These are phyloP conservation scores for Psococerastis gibbosa DNA, from an alignment of 2,888 invertebrate genomes.

Conservation along the genomic window DNA sequence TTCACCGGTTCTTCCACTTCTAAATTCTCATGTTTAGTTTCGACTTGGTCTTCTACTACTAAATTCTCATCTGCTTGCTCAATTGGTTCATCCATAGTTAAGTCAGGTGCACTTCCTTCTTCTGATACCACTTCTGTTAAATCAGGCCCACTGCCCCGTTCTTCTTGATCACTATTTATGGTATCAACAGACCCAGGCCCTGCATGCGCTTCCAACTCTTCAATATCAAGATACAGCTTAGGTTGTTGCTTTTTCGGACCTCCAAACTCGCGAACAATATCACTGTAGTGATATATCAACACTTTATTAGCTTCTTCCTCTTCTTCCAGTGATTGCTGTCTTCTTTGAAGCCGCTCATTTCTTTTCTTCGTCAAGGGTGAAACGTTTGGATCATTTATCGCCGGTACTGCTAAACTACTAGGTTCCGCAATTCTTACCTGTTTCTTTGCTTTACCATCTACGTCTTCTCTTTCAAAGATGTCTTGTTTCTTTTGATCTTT, in stretches of 20 bases:
- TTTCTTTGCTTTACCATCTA: constrained; percentile 14
- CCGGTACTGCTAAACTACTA: constrained; percentile 15
- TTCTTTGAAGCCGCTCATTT: constrained; percentile 20
- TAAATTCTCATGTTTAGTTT: too few relatives aligned
- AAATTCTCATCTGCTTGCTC: background rate
- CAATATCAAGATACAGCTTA: constrained; percentile 36
- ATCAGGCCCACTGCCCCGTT: constrained; percentile 22
- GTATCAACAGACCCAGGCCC: constrained; percentile 23
- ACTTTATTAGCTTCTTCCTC: constrained; percentile 43
- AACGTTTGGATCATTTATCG: constrained; percentile 8
- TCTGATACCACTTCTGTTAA: constrained; percentile 11
- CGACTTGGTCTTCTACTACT: background rate
- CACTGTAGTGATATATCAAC: constrained; percentile 61
- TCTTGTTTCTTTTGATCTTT: constrained; percentile 8
- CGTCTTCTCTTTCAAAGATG: constrained; percentile 27
- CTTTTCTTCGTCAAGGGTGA: constrained; percentile 17
- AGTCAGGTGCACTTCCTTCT: background rate
- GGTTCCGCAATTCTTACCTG: constrained; percentile 18
- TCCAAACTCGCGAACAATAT: constrained; percentile 54
- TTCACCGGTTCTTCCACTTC: background rate
- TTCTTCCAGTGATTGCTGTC: constrained; percentile 19
- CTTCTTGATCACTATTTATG: constrained; percentile 18
- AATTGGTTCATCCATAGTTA: background rate
- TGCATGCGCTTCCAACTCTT: constrained; percentile 39
- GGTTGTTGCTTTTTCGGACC: constrained; percentile 30